phyloP scores from a whole-genome alignment of 2,797 vertebrate species.

The Euthynnus affinis region DNA sequence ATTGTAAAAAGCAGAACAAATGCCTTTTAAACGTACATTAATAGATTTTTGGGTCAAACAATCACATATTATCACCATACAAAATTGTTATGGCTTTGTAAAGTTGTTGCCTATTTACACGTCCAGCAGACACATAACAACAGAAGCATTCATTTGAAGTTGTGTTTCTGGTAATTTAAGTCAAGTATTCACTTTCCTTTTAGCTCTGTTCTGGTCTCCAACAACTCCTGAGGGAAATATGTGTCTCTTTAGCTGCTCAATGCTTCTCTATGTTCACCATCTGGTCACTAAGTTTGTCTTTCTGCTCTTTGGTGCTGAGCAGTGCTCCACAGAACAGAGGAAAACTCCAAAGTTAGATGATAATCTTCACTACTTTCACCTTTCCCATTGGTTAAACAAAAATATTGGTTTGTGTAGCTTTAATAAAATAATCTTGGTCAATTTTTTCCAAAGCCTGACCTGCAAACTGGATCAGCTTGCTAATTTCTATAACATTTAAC shows the following conservation, averaged over 20 bases:
- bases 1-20: not conserved
- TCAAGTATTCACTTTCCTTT: too few relatives aligned
- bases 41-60: not conserved
- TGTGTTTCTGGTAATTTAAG: too few relatives aligned
- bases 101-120: not conserved
- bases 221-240: too few relatives aligned
- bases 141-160: too few relatives aligned
- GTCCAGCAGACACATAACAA: too few relatives aligned
- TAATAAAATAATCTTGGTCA: not conserved
- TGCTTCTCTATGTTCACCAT: too few relatives aligned
- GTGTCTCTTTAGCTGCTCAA: too few relatives aligned
- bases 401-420: not conserved
- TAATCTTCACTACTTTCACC: too few relatives aligned
- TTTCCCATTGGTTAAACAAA: too few relatives aligned
- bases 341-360: too few relatives aligned
- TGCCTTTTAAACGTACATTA: not conserved
- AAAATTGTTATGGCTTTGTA: not conserved
- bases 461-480: not conserved
- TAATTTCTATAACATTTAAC: not conserved
- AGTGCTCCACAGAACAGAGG: not conserved
- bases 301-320: not conserved
- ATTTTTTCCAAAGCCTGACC: not conserved
- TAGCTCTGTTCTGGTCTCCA: too few relatives aligned
- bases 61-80: not conserved
- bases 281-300: too few relatives aligned